A percentile compares a stretch with the other conserved stretches of the same genome.
Evolutionary conservation across 2,113 vertebrate species (phyloP).

Genomic region (Solenodon paradoxus): DNA sequence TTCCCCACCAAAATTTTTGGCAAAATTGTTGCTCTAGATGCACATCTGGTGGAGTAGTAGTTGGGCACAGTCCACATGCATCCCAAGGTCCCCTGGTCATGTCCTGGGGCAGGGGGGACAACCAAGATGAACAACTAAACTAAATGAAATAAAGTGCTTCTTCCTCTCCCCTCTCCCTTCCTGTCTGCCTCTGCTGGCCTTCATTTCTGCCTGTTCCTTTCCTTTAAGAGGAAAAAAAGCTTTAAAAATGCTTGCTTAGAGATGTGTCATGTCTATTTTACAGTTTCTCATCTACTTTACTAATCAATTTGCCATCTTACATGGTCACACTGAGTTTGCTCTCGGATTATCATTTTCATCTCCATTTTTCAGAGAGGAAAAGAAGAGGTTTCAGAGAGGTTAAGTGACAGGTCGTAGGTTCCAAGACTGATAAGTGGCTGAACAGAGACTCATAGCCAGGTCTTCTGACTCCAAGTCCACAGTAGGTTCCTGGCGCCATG

Average conservation of each 20-base stretch:
- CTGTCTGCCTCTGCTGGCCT: too few relatives aligned
- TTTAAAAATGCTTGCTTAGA: not conserved
- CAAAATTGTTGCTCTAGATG: not conserved
- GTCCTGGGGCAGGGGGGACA: too few relatives aligned
- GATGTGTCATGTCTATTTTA: not conserved
- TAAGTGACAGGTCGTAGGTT: not conserved
- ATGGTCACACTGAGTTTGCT: not conserved
- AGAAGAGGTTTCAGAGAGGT: not conserved
- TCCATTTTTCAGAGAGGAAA: not conserved
- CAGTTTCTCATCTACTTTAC: not conserved
- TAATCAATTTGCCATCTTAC: not conserved
- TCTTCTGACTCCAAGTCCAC: not conserved
- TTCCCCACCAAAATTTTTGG: not conserved
- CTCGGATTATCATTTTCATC: not conserved
- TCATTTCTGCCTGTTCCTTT: too few relatives aligned
- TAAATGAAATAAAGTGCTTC: not conserved
- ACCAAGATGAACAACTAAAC: too few relatives aligned
- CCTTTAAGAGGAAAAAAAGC: too few relatives aligned
- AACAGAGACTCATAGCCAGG: not conserved
- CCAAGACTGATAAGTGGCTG: not conserved
- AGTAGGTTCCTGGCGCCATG: rapidly evolving
- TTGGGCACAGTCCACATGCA: too few relatives aligned
- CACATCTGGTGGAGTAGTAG: too few relatives aligned
- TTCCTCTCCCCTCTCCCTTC: too few relatives aligned
- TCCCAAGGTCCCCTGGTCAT: too few relatives aligned